Percentiles rank a stretch among this genome's conserved stretches.
These are phyloP conservation scores for Synodontis membranacea DNA, from an alignment of 2,113 vertebrate genomes.

Conservation along the genomic window DNA sequence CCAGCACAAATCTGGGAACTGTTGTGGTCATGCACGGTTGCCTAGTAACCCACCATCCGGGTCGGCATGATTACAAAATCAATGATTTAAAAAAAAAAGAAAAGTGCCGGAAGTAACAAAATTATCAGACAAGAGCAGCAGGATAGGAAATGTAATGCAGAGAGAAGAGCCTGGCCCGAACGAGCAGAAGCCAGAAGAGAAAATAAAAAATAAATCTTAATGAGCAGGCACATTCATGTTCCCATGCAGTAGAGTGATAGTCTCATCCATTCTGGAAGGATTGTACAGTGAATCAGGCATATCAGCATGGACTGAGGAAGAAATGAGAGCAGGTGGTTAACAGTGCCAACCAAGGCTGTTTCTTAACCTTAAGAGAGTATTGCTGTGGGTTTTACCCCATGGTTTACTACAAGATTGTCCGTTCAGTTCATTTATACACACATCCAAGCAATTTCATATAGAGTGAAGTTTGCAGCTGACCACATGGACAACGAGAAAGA, in stretches of 20 bases:
- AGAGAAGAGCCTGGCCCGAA: neutral
- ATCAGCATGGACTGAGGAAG: neutral
- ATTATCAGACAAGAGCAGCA: neutral
- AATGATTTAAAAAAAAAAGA: too few relatives aligned
- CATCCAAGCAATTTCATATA: too few relatives aligned
- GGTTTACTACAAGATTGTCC: neutral
- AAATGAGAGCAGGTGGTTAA: neutral
- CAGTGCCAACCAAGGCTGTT: neutral
- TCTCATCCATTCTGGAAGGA: neutral
- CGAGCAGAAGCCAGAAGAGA: neutral
- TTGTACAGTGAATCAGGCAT: neutral
- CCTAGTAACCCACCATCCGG: slow-evolving; percentile 30
- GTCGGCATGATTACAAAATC: neutral
- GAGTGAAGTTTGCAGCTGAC: too few relatives aligned
- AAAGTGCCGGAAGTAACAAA: slow-evolving; percentile 5
- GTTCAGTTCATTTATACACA: too few relatives aligned
- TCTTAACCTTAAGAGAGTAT: neutral
- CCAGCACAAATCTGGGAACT: neutral
- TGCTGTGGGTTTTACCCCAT: neutral
- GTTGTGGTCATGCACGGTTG: slow-evolving; percentile 18
- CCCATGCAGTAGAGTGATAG: slow-evolving; percentile 6
- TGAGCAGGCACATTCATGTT: slow-evolving; percentile 7
- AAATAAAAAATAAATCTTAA: neutral
- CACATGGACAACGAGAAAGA: too few relatives aligned
- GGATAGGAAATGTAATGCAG: neutral